Base-by-base conservation (phyloP, 2,113 vertebrate genomes). In the Sciurus niger region DNA sequence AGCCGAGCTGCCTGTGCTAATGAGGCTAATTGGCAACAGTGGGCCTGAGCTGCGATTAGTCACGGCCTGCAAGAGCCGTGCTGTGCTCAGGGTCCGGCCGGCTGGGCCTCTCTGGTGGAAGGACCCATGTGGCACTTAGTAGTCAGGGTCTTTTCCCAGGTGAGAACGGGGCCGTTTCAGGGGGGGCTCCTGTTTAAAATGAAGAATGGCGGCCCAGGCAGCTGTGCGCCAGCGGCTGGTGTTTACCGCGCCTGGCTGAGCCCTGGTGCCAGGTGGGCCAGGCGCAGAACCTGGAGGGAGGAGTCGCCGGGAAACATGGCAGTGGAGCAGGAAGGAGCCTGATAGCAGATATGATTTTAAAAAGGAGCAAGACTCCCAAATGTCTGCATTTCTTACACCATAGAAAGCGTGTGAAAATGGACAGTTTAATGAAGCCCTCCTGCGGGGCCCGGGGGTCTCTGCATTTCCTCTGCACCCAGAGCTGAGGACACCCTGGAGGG, bases 11-110 rank as follows among this genome's bases (percentile, higher is more conserved):
- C 97, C 97, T 53, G 93, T 80, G 95, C 98, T 99, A 98, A 98
- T 98, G 93, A 98, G 97, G 95, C 97, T 98, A 98, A 98, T 98
- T 98, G 98, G 95, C 97, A 95, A 86, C 97, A 98, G 98, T 63
- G 12, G 89, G 97, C 98, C 98, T 98, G 98, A 98, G 90, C 90
- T 30, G 1, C 68, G 95, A 98, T 98, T 98, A 98, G 97, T 98
- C 98, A 93, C 4, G 2, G 70, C 60, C 11, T 12, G 53, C 12
- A 11, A 12, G 53, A 16, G 53, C 58, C 7, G 20, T 25, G 22
- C 22, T 83, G 93, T 73, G 93, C 84, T 78, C 91, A 90, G 96
- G 90, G 88, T 53, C n/a, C 28, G 78, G 89, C 90, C 0, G 65
- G 48, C 80, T 46, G 6, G 7, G 22, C 11, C 0, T n/a, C 90